Evolutionary conservation across 2,888 invertebrate genomes (phyloP), one percentile per base, ranked within the genome.

Genomic region (Mimas tiliae): DNA sequence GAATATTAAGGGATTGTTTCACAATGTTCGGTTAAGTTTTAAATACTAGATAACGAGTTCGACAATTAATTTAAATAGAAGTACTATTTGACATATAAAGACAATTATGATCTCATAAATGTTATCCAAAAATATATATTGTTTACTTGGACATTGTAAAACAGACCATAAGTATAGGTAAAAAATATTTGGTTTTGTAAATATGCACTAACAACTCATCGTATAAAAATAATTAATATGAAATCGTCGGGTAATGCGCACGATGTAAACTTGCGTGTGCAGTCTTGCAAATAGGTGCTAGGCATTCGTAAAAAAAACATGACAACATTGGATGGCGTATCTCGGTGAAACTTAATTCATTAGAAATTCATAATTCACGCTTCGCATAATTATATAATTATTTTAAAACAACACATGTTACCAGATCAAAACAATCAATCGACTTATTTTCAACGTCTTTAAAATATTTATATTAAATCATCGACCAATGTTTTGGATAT

Each of bases 261-360:
- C 27, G 33, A 16, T 34, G 42, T 4, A 58, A 42, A 58, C 55
- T 65, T 65, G 65, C 65, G 55, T 65, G 65, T 48, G n/a, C n/a
- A 33, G 58, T 34, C 38, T 58, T 58, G 65, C 48, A 48, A 58
- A 58, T 42, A 58, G 19, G 12, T 42, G 38, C 58, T 42, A 58
- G 58, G 4, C 58, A 33, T 58, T 14, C 47, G n/a, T 58, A 55
- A 48, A 65, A n/a, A n/a, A 48, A 62, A 55, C 51, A 64, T 62
- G 64, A 53, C 45, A 63, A 47, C 65, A 58, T 58, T 48, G 48
- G 16, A 47, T n/a, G 19, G 14, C 48, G n/a, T 48, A 45, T 38
- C 16, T 38, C 48, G 48, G 58, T 48, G 65, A 65, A 65, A 58
- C 34, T 65, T 58, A 55, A 58, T 65, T 19, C 14, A 11, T 34